Evolutionary conservation across 2,797 vertebrate species (phyloP).

Genomic region (Petrocephalus sullivani): DNA sequence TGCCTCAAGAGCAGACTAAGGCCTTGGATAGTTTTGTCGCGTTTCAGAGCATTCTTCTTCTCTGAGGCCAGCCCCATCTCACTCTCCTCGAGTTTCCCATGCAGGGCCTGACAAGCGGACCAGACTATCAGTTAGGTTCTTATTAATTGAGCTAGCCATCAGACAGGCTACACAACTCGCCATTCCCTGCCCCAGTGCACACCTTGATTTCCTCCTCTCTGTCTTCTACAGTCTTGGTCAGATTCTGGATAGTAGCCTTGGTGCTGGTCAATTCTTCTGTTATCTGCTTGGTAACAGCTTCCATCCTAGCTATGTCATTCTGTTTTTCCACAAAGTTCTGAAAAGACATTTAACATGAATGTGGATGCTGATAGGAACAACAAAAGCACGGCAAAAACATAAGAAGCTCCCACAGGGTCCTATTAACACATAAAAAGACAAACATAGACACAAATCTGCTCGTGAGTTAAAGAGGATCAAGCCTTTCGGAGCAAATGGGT

Average conservation of each 20-base stretch:
- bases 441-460: conserved; percentile 12
- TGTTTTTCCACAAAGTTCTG: conserved; percentile 45
- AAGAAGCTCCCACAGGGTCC: conserved; percentile 10
- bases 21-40: conserved; percentile 96
- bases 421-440: conserved; percentile 11
- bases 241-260: conserved; percentile 49
- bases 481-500: neutral
- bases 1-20: conserved; percentile 79
- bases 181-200: neutral
- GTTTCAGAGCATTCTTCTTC: conserved; percentile 86
- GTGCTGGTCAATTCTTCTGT: conserved; percentile 53
- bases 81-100: conserved; percentile 71
- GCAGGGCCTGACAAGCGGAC: conserved; percentile 66
- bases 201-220: conserved; percentile 61
- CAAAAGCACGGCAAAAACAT: neutral
- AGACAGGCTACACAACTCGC: neutral
- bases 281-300: conserved; percentile 55
- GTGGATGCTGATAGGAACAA: conserved; percentile 4
- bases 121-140: neutral
- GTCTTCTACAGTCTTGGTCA: conserved; percentile 57
- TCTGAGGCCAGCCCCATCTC: conserved; percentile 75
- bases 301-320: conserved; percentile 50
- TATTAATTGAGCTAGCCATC: neutral
- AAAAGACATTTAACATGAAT: conserved; percentile 34
- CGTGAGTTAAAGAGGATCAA: conserved; percentile 7